Conservation (phyloP, 2,888 invertebrate genomes). For the Platycheirus rosarum region DNA sequence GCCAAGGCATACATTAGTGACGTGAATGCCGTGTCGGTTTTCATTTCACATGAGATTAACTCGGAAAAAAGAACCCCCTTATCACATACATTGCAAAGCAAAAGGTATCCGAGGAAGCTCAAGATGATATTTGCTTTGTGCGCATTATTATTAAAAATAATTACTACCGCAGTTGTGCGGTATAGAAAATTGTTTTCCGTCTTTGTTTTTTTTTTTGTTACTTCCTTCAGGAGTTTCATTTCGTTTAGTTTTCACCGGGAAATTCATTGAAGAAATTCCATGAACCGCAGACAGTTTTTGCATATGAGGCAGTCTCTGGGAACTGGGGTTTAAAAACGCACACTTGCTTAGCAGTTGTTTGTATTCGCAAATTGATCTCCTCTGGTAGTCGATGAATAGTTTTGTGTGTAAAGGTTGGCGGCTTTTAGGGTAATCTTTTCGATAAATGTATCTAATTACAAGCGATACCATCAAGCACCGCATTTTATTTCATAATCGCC, state of each 20-base stretch:
- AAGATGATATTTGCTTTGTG: constrained; percentile 38
- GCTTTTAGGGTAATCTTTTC: constrained; percentile 59
- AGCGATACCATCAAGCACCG: constrained; percentile 14
- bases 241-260: constrained; percentile 59
- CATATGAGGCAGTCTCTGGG: constrained; percentile 37
- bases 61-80: constrained; percentile 20
- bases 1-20: constrained; percentile 30
- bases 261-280: constrained; percentile 48
- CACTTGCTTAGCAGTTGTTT: not conserved
- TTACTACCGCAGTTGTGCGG: constrained; percentile 56
- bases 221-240: constrained; percentile 50
- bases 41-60: constrained; percentile 49
- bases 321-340: constrained; percentile 46
- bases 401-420: constrained; percentile 10
- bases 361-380: constrained; percentile 25
- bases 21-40: constrained; percentile 58
- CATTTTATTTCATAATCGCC: constrained; percentile 53
- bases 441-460: constrained; percentile 54
- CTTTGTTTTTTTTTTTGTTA: constrained; percentile 19
- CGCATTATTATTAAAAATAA: constrained; percentile 69
- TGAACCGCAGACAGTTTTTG: constrained; percentile 47
- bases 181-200: constrained; percentile 55
- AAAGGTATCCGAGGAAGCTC: constrained; percentile 19
- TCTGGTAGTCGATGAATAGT: not conserved
- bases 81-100: constrained; percentile 19